Conservation (phyloP, 2,888 invertebrate species). For the Limenitis arthemis region DNA sequence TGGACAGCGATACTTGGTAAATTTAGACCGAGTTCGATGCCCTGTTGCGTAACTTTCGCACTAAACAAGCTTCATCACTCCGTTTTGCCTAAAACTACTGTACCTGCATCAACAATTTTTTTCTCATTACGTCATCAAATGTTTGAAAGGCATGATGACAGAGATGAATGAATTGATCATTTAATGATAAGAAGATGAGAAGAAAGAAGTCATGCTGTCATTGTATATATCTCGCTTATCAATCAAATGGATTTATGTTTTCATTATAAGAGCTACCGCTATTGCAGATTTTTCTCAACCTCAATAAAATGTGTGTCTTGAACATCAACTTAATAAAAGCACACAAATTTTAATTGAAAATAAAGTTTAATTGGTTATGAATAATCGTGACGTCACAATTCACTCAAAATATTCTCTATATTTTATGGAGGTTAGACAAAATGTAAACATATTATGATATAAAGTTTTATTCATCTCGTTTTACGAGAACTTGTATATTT, state of each 20-base stretch:
- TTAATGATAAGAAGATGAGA: slow-evolving; percentile 25
- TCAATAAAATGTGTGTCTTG: too few relatives aligned
- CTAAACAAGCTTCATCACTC: slow-evolving; percentile 10
- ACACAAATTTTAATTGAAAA: too few relatives aligned
- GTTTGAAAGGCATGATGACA: slow-evolving; percentile 31
- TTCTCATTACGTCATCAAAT: slow-evolving; percentile 36
- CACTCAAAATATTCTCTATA: too few relatives aligned
- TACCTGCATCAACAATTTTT: slow-evolving; percentile 66
- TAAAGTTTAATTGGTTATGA: too few relatives aligned
- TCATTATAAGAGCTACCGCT: slow-evolving; percentile 21
- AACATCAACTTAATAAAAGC: too few relatives aligned
- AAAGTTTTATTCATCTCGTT: too few relatives aligned
- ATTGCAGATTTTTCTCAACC: slow-evolving; percentile 1
- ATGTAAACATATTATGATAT: too few relatives aligned
- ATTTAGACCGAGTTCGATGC: slow-evolving; percentile 59
- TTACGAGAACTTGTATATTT: too few relatives aligned
- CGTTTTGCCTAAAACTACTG: slow-evolving; percentile 31
- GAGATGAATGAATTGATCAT: slow-evolving; percentile 37
- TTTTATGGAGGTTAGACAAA: too few relatives aligned
- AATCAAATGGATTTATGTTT: slow-evolving; percentile 37
- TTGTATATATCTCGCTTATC: slow-evolving; percentile 49
- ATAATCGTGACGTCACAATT: too few relatives aligned
- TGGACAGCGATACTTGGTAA: slow-evolving; percentile 47
- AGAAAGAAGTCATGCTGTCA: slow-evolving; percentile 29
- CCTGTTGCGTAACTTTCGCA: slow-evolving; percentile 47